These are phyloP conservation scores for Pitta sordida DNA, from an alignment of 2,113 vertebrate genomes.

Conservation along the genomic window DNA sequence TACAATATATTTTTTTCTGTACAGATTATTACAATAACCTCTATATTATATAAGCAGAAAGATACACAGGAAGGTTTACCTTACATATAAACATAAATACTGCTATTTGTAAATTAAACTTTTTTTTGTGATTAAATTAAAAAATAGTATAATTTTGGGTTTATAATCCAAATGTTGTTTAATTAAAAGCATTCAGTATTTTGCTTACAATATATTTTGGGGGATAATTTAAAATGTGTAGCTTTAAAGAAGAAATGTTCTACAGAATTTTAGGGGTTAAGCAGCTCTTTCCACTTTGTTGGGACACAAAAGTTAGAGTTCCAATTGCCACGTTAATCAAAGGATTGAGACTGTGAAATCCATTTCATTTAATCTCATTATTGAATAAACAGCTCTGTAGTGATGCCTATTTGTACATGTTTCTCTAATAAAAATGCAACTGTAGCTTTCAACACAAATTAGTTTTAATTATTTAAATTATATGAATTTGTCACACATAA, in stretches of 20 bases:
- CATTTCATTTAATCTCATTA: slow-evolving; percentile 76
- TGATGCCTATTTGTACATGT: slow-evolving; percentile 79
- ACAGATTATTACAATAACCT: slow-evolving; percentile 52
- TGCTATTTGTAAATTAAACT: slow-evolving; percentile 66
- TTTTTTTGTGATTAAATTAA: slow-evolving; percentile 62
- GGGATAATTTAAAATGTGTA: slow-evolving; percentile 58
- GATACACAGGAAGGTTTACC: slow-evolving; percentile 59
- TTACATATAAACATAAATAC: neutral
- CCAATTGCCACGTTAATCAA: slow-evolving; percentile 66
- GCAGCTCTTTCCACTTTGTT: slow-evolving; percentile 69
- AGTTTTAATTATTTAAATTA: slow-evolving; percentile 84
- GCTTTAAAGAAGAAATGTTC: slow-evolving; percentile 60
- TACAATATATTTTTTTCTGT: slow-evolving; percentile 38
- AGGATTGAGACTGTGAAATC: slow-evolving; percentile 69
- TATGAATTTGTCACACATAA: slow-evolving; percentile 72
- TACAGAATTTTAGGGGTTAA: slow-evolving; percentile 50
- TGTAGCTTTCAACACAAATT: slow-evolving; percentile 79
- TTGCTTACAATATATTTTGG: slow-evolving; percentile 72
- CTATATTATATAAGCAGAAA: slow-evolving; percentile 60
- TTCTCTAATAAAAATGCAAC: slow-evolving; percentile 82
- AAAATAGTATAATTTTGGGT: slow-evolving; percentile 60
- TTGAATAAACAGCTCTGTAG: slow-evolving; percentile 77
- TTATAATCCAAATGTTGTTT: slow-evolving; percentile 67
- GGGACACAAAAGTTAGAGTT: slow-evolving; percentile 66
- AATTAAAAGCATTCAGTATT: slow-evolving; percentile 62